phyloP scores from a whole-genome alignment of 2,113 vertebrate genomes.

The Brevimyrus niger region DNA sequence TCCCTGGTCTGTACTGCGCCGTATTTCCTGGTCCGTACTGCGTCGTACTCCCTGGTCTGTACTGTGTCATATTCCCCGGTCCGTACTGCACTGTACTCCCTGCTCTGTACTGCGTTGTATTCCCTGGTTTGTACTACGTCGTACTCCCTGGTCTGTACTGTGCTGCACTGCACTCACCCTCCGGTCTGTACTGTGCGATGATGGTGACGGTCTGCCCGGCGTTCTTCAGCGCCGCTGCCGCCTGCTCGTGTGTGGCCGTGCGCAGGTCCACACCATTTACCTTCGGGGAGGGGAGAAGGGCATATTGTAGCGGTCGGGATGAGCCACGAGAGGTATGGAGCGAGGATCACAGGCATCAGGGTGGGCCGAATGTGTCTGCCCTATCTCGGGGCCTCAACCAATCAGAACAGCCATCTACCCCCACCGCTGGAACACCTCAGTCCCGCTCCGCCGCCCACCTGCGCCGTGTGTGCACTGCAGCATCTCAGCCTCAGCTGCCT shows the following conservation, averaged over 20 bases:
- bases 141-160: too few species aligned
- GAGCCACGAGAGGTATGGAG: not conserved
- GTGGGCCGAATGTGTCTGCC: not conserved
- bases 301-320: not conserved
- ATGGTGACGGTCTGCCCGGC: slow-evolving; percentile 70
- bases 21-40: too few species aligned
- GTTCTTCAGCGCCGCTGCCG: slow-evolving; percentile 68
- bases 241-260: slow-evolving; percentile 67
- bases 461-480: not conserved
- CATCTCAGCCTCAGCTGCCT: not conserved
- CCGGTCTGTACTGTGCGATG: slow-evolving; percentile 39
- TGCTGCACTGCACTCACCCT: too few species aligned
- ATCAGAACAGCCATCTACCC: not conserved
- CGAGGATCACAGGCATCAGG: not conserved
- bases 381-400: not conserved
- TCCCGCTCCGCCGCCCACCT: not conserved
- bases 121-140: too few species aligned
- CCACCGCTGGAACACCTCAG: not conserved
- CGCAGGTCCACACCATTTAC: slow-evolving; percentile 69
- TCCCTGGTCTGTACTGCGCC: not conserved
- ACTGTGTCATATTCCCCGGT: too few species aligned
- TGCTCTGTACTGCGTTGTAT: too few species aligned
- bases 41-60: slow-evolving; percentile 67
- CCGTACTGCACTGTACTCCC: not conserved
- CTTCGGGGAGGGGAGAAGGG: slow-evolving; percentile 32